Base-by-base conservation (phyloP, 2,113 vertebrate genomes). In the Verasper variegatus region DNA sequence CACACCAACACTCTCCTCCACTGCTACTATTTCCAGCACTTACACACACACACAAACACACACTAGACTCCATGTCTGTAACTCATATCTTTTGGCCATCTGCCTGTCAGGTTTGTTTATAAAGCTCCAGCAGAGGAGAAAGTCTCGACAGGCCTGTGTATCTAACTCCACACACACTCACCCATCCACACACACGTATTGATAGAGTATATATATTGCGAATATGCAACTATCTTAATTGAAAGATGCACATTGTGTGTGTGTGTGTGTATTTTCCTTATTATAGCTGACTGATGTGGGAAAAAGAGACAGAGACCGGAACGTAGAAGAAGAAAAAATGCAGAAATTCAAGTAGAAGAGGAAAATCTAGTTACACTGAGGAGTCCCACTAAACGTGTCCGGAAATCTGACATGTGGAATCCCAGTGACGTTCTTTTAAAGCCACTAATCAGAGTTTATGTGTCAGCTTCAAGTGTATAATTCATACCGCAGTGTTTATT, bases 91-190 rank as follows among this genome's bases (percentile, higher is more conserved):
- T 65, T 87, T 90, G 84, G 82, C 78, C 1, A 3, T 3, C 59
- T 63, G 83, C 80, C 80, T 82, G 73, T 82, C 63, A 76, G 54
- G 65, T 86, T 89, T 86, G 70, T 88, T 89, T 86, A 85, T 79
- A 86, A 77, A 61, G 68, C 76, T 87, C 79, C 64, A 74, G 23
- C 76, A 73, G 79, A 74, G 79, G 17, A 12, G 69, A 77, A 81
- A 59, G 71, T 79, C 68, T 81, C 74, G 60, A 57, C 64, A 61
- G 69, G n/a, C 57, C 18, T 21, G 27, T 18, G 65, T 52, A 55
- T 83, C 61, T 68, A 26, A 68, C 47, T 17, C 31, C 23, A 63
- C 45, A 59, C 68, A 62, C 63, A 70, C 27, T n/a, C n/a, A 71
- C 45, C 51, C 68, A 62, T 58, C 66, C 27, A 71, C 63, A 75